Conservation (phyloP, 2,888 invertebrate genomes). For the Vannuccia rotundouncinata region DNA sequence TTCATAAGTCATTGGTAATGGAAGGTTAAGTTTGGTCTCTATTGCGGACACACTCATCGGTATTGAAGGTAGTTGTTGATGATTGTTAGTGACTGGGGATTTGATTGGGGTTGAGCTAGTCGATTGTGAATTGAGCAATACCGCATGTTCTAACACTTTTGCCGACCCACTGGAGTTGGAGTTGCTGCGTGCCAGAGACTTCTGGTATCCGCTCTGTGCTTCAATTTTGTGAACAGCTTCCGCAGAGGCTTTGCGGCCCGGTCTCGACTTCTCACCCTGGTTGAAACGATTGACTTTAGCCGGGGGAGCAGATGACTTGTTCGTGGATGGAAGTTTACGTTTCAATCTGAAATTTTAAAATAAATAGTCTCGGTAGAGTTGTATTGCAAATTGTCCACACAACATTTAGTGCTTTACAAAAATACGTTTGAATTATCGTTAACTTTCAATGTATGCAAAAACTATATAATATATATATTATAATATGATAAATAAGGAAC, state of each 20-base stretch:
- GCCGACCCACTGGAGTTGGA: too few species aligned
- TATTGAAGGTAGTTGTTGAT: background rate
- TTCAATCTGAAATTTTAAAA: background rate
- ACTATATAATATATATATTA: too few species aligned
- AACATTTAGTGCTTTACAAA: too few species aligned
- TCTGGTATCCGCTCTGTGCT: background rate
- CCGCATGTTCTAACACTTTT: too few species aligned
- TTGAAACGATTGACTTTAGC: background rate
- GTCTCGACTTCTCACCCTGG: slow-evolving; percentile 6
- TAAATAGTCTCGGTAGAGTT: too few species aligned
- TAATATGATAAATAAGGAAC: too few species aligned
- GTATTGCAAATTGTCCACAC: too few species aligned
- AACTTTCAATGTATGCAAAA: too few species aligned
- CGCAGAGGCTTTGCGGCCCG: background rate
- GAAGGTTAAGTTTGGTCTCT: too few species aligned
- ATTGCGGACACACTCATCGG: too few species aligned
- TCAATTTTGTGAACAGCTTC: background rate
- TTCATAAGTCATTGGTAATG: slow-evolving; percentile 27
- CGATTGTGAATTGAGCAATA: background rate
- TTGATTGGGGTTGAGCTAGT: background rate
- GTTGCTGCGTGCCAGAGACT: background rate
- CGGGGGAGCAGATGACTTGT: background rate
- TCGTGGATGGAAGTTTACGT: background rate
- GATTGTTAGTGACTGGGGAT: background rate
- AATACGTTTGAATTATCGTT: too few species aligned